Conservation (phyloP, 2,113 vertebrate genomes). For the Notiomystis cincta region DNA sequence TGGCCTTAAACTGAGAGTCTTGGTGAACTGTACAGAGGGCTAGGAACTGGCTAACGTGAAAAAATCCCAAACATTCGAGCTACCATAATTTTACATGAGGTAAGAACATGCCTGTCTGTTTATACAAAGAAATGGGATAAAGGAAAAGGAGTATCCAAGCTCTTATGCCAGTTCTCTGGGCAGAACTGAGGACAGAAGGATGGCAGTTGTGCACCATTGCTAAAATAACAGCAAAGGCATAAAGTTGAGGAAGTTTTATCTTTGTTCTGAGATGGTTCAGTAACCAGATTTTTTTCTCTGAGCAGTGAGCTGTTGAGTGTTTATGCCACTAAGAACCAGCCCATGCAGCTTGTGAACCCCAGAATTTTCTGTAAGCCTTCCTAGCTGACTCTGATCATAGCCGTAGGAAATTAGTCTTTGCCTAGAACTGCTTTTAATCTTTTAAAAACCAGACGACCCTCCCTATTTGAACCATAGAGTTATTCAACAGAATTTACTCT, state of each 20-base stretch:
- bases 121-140: not conserved
- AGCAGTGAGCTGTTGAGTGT: not conserved
- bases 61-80: not conserved
- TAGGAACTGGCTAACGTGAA: not conserved
- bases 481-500: not conserved
- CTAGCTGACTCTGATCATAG: not conserved
- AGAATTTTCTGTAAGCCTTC: not conserved
- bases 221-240: not conserved
- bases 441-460: not conserved
- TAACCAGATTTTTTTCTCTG: rapidly evolving
- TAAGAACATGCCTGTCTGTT: rapidly evolving
- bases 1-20: not conserved
- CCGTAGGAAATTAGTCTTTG: not conserved
- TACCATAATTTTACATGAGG: rapidly evolving
- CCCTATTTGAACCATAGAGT: not conserved
- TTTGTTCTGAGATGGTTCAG: not conserved
- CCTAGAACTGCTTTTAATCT: not conserved
- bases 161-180: not conserved
- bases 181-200: too few relatives aligned
- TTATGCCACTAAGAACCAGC: not conserved
- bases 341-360: not conserved
- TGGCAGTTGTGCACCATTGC: not conserved
- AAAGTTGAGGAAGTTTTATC: not conserved
- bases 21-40: rapidly evolving
- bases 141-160: not conserved